Evolutionary conservation across 2,113 vertebrate genomes (phyloP), one percentile per base, ranked within the genome.

Genomic region (Equus quagga): DNA sequence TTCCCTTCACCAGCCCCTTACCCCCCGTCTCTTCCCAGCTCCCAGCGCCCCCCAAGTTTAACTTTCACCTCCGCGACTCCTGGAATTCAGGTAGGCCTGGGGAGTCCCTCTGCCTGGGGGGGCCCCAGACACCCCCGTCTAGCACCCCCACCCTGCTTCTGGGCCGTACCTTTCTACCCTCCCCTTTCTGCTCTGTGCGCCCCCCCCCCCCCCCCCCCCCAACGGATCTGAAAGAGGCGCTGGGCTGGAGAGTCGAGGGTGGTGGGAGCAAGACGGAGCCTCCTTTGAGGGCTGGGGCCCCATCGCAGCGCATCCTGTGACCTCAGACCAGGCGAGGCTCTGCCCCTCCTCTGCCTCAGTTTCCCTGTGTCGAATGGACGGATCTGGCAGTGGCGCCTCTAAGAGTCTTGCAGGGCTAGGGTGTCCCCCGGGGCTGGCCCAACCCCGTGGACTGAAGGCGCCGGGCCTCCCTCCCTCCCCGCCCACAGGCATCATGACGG

Each of bases 31-130:
- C 97, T 98, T 96, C 98, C 96, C 98, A 99, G 99, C 98, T 99
- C 89, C 99, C 99, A 83, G 65, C 99, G 33, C 76, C 98, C 92
- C 99, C 99, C 41, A 99, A 99, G 97, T 94, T 99, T 65, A 99
- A 99, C 82, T 99, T 99, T 83, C 99, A 99, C 12, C 91, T 99
- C 8, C 98, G 99, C 0, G 96, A 99, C 24, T 62, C 98, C 4
- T 99, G 99, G 99, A 99, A 99, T 96, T 99, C 99, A 98, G 99
- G 99, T 99, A 99, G 83, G 96, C 17, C 64, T 41, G 0, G 23
- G 51, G 51, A 54, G 11, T 19, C 26, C 41, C 13, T 44, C 41
- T 70, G 10, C 79, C 62, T 21, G 24, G 28, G 76, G 21, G 46
- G 6, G 33, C 49, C 36, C 23, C 49, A 3, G 26, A 6, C 19